Evolutionary conservation across 1,140 invertebrate species (phyloP).

Genomic region (Oppia nitens): DNA sequence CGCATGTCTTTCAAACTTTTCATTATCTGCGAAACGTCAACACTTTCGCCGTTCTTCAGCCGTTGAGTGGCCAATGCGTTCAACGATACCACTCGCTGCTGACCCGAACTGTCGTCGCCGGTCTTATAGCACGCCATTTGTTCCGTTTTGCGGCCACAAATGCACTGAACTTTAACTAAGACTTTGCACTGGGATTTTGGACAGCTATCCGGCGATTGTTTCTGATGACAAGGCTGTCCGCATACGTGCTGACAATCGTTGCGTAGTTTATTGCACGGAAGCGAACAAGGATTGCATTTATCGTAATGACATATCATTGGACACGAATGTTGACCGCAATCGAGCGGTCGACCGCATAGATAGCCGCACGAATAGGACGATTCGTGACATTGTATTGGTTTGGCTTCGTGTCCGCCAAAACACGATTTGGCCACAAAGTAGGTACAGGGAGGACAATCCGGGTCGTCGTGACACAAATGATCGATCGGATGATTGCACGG

Average conservation of each 20-base stretch:
- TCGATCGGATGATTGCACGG: constrained; percentile 58
- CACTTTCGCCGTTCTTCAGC: neutral
- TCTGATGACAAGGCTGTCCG: constrained; percentile 53
- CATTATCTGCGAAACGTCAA: neutral
- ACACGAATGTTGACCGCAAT: constrained; percentile 62
- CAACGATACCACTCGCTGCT: neutral
- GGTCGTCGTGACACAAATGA: constrained; percentile 55
- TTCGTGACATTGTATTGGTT: constrained; percentile 61
- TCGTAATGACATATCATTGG: constrained; percentile 51
- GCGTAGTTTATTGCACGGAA: constrained; percentile 77
- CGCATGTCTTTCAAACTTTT: constrained; percentile 5
- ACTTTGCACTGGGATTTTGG: constrained; percentile 39
- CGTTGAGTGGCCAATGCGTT: neutral
- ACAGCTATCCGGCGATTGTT: constrained; percentile 42
- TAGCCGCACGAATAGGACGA: constrained; percentile 75
- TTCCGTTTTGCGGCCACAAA: constrained; percentile 4
- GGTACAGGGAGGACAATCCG: constrained; percentile 76
- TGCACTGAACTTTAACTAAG: constrained; percentile 15
- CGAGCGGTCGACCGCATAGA: constrained; percentile 55
- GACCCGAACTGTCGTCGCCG: neutral
- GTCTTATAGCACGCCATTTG: constrained; percentile 4
- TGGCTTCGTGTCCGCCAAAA: constrained; percentile 63
- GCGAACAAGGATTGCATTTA: constrained; percentile 49
- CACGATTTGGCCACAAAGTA: constrained; percentile 71
- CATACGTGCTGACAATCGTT: constrained; percentile 85